A percentile compares a stretch with the other conserved stretches of the same genome.
Conservation (phyloP, 2,888 invertebrate species). For the Tinea pellionella region DNA sequence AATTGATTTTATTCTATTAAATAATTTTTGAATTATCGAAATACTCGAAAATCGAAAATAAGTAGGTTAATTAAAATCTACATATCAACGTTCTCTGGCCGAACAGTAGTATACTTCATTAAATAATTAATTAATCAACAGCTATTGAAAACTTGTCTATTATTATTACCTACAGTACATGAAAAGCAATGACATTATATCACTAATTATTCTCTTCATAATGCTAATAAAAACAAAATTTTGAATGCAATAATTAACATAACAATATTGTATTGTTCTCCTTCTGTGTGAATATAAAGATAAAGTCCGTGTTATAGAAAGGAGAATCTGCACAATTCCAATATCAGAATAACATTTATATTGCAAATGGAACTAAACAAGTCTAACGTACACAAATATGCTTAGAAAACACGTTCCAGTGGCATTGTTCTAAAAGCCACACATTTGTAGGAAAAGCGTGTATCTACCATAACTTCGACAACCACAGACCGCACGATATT, state of each 20-base stretch:
- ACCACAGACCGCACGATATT: conserved; percentile 55
- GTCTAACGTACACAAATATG: background rate
- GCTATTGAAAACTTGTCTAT: background rate
- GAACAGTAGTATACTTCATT: background rate
- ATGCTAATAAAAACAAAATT: too few relatives aligned
- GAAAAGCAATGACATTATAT: too few relatives aligned
- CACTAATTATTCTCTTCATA: too few relatives aligned
- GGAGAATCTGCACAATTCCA: background rate
- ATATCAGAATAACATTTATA: background rate
- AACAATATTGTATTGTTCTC: too few relatives aligned
- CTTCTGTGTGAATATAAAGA: background rate
- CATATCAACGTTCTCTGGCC: background rate
- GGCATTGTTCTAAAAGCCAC: conserved; percentile 29
- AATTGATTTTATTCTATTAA: too few relatives aligned
- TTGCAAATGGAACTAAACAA: background rate
- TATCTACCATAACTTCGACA: conserved; percentile 41
- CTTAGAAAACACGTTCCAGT: conserved; percentile 24
- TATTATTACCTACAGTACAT: too few relatives aligned
- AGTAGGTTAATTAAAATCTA: background rate
- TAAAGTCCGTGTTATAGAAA: background rate
- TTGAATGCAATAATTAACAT: too few relatives aligned
- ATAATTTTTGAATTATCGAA: too few relatives aligned
- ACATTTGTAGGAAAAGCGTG: conserved; percentile 49
- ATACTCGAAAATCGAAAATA: too few relatives aligned
- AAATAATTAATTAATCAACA: background rate